phyloP scores from a whole-genome alignment of 2,797 vertebrate species.

The Hippoglossus hippoglossus region DNA sequence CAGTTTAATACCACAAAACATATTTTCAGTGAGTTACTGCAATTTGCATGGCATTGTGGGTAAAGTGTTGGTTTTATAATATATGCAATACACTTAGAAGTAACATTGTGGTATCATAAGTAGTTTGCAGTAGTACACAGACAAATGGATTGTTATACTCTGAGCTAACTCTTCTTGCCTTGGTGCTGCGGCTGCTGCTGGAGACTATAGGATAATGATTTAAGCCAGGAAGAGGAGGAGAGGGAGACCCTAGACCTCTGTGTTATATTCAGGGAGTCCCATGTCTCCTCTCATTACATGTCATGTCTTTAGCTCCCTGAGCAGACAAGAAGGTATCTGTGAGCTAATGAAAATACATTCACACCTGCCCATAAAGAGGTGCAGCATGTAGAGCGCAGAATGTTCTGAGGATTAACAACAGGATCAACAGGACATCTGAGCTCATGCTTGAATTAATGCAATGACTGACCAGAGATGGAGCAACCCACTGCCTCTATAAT shows the following conservation, averaged over 20 bases:
- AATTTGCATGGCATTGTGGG: too few species aligned
- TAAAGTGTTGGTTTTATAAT: too few species aligned
- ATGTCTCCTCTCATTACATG: constrained; percentile 61
- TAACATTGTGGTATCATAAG: too few species aligned
- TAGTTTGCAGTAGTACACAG: too few species aligned
- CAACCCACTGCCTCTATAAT: constrained; percentile 28
- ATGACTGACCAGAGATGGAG: constrained; percentile 24
- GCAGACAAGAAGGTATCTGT: constrained; percentile 40
- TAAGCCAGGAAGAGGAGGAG: constrained; percentile 6
- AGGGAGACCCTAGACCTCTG: constrained; percentile 18
- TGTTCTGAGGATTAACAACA: constrained; percentile 52
- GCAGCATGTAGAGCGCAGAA: not conserved
- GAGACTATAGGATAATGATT: constrained; percentile 29
- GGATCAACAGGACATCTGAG: constrained; percentile 44
- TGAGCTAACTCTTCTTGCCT: too few species aligned
- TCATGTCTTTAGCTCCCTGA: constrained; percentile 28
- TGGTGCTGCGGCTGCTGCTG: constrained; percentile 1
- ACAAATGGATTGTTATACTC: too few species aligned
- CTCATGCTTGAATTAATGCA: not conserved
- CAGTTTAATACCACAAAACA: too few species aligned
- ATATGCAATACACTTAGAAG: too few species aligned
- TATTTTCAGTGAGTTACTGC: too few species aligned
- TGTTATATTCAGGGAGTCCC: constrained; percentile 32
- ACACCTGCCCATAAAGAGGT: constrained; percentile 37
- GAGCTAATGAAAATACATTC: constrained; percentile 47